Evolutionary conservation across 2,113 vertebrate genomes (phyloP), one percentile per base, ranked within the genome.

Genomic region (Oncorhynchus clarkii): DNA sequence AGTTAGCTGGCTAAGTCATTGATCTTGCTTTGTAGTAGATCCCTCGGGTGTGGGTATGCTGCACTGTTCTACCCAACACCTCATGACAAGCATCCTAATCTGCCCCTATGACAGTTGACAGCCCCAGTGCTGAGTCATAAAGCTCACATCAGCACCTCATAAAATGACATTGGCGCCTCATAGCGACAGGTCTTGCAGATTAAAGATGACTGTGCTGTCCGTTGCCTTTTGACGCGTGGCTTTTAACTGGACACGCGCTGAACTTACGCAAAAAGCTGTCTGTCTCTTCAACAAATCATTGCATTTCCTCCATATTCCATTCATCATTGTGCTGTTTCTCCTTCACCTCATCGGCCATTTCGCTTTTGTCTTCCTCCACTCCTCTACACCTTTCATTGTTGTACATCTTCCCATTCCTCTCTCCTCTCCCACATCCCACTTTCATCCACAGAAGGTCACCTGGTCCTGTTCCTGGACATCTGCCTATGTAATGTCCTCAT

Each of bases 391-490:
- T 14, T 57, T 57, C 6, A 14, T 57, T 20, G 20, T 16, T 57
- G 14, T 20, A 18, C 54, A 5, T 20, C 20, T 8, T 57, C 54
- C 18, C 54, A 18, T 20, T 6, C 16, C 18, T 57, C 70, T 65
- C 22, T 54, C 48, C 26, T 26, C n/a, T 26, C n/a, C 62, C 27
- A 27, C 48, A 11, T 22, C n/a, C 34, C 60, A 18, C 39, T 68
- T 20, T 57, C 54, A 1, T 57, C 84, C 71, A 59, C 86, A 92
- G 88, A 90, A 73, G 72, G 83, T 91, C 81, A 86, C 89, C 11
- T 91, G 89, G 87, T 90, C 84, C 2, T 89, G 73, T 81, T 84
- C 76, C 75, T 90, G 89, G 88, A 89, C 80, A 20, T 71, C 78
- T 62, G 69, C 73, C 67, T 77, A 77, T 54, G 83, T 87, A 85